Percentiles rank a stretch among this genome's conserved stretches.
phyloP scores from a whole-genome alignment of 2,797 vertebrate genomes.

The Cuculus canorus region DNA sequence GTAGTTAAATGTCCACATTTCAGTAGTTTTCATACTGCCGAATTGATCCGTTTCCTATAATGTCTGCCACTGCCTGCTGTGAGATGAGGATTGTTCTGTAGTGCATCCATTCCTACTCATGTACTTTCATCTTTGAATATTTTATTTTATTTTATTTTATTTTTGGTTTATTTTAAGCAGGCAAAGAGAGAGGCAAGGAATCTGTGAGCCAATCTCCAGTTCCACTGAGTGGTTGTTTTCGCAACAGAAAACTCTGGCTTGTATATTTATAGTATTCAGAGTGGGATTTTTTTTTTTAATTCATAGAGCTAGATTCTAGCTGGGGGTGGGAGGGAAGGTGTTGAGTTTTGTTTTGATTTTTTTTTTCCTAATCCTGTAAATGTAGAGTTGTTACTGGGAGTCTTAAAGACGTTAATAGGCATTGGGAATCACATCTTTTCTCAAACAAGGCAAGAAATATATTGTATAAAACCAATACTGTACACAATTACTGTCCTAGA shows the following conservation, averaged over 20 bases:
- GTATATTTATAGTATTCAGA: neutral
- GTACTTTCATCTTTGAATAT: neutral
- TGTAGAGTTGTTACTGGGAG: neutral
- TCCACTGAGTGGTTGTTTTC: neutral
- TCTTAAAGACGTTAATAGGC: neutral
- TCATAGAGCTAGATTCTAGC: neutral
- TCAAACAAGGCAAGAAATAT: neutral
- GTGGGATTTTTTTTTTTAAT: no score
- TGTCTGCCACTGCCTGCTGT: neutral
- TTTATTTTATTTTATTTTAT: no score
- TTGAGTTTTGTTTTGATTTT: neutral
- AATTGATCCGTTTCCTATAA: neutral
- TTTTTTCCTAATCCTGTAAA: neutral
- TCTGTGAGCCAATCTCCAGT: neutral
- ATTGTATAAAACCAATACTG: neutral
- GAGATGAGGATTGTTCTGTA: neutral
- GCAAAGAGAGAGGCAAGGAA: neutral
- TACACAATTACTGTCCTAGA: neutral
- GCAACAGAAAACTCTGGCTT: neutral
- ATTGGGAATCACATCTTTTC: neutral
- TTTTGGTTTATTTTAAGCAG: neutral
- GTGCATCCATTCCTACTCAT: neutral
- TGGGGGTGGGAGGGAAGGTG: fast-evolving
- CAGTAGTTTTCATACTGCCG: neutral
- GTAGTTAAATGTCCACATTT: neutral